Evolutionary conservation across 2,888 invertebrate species (phyloP).

Genomic region (Drosophila quinaria): DNA sequence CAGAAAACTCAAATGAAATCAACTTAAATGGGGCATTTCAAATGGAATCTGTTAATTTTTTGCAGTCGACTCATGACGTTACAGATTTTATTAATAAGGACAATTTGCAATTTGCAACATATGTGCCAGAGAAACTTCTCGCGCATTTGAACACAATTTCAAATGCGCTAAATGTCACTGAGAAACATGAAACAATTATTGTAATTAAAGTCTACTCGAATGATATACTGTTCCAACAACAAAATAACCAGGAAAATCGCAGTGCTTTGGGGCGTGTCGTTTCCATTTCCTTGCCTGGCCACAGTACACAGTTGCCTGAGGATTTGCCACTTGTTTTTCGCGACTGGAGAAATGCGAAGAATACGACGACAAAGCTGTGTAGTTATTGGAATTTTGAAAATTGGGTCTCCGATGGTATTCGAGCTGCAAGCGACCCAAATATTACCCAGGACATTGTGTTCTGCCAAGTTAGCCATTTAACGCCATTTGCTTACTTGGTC

Average conservation of each 20-base stretch:
- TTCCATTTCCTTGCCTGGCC: conserved; percentile 88
- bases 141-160: conserved; percentile 83
- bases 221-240: conserved; percentile 87
- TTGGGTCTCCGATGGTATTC: conserved; percentile 88
- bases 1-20: conserved; percentile 5
- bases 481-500: conserved; percentile 88
- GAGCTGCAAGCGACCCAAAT: conserved; percentile 79
- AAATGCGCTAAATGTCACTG: conserved; percentile 59
- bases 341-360: background rate
- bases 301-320: conserved; percentile 87
- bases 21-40: conserved; percentile 64
- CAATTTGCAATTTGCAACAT: conserved; percentile 87
- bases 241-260: conserved; percentile 76
- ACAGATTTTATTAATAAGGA: conserved; percentile 86
- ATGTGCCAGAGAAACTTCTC: conserved; percentile 86
- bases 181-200: conserved; percentile 83
- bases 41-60: conserved; percentile 70
- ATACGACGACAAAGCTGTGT: conserved; percentile 79
- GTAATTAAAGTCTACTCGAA: conserved; percentile 87
- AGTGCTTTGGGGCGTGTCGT: conserved; percentile 86
- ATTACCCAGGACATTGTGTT: conserved; percentile 84
- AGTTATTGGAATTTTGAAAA: conserved; percentile 88
- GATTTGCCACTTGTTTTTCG: conserved; percentile 86
- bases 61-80: conserved; percentile 85
- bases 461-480: conserved; percentile 88